Evolutionary conservation across 2,113 vertebrate species (phyloP).

Genomic region (Sialia sialis): DNA sequence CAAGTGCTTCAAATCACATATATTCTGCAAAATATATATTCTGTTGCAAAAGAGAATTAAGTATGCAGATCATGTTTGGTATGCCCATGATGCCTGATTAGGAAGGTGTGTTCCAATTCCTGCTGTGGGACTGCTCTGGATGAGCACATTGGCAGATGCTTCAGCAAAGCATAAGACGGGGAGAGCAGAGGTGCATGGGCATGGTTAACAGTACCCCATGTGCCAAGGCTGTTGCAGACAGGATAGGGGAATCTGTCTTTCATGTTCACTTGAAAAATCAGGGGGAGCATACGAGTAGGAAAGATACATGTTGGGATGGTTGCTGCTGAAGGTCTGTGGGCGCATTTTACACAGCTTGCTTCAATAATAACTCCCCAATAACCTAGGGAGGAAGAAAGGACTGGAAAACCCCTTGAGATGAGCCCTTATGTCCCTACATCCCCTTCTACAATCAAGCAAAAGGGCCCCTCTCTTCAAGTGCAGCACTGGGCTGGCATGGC

Average conservation of each 20-base stretch:
- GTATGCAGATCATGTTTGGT: background rate
- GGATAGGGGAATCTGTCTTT: background rate
- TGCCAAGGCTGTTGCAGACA: background rate
- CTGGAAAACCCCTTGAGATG: background rate
- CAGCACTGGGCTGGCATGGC: background rate
- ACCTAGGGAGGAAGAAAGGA: background rate
- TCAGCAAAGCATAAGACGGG: background rate
- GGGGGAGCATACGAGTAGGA: rapidly evolving
- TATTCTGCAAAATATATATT: background rate
- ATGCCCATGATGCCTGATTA: background rate
- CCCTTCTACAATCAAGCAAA: background rate
- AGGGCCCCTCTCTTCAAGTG: background rate
- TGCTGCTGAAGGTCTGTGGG: background rate
- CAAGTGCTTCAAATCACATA: background rate
- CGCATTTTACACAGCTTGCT: background rate
- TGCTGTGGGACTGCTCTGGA: background rate
- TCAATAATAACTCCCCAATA: background rate
- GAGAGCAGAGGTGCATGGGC: background rate
- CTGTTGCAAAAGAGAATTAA: background rate
- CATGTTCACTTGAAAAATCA: background rate
- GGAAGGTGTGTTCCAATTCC: background rate
- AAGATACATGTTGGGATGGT: rapidly evolving
- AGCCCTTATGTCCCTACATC: background rate
- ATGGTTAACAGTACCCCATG: rapidly evolving
- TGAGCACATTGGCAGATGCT: background rate